A percentile compares a stretch with the other conserved stretches of the same genome.
Evolutionary conservation across 2,113 vertebrate genomes (phyloP).

Genomic region (Coptodon rendalli): DNA sequence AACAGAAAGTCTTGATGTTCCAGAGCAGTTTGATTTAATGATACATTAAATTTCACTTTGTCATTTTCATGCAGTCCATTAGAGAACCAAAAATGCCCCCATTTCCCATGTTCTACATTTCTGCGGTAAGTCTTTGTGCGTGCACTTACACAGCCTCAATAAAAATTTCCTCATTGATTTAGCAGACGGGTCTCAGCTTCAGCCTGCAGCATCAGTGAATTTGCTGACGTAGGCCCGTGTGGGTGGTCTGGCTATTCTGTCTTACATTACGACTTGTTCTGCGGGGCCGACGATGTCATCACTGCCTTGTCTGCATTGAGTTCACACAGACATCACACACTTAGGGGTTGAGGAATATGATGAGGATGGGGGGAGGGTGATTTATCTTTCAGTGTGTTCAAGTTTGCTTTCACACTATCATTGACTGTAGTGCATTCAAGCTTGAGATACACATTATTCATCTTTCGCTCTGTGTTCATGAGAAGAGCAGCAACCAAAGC

Average conservation of each 20-base stretch:
- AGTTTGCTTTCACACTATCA: not conserved
- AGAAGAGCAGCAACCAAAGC: not conserved
- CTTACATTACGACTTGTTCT: not conserved
- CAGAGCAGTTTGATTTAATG: slow-evolving; percentile 10
- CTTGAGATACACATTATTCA: not conserved
- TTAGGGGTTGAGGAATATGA: not conserved
- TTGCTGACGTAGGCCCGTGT: not conserved
- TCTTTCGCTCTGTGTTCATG: not conserved
- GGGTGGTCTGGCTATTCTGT: slow-evolving; percentile 40
- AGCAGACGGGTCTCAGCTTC: not conserved
- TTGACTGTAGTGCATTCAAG: not conserved
- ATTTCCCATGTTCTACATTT: slow-evolving; percentile 20
- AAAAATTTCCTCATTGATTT: not conserved
- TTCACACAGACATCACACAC: slow-evolving; percentile 11
- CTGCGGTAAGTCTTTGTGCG: slow-evolving; percentile 10
- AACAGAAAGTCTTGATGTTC: not conserved
- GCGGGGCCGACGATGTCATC: slow-evolving; percentile 13
- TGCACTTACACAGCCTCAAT: not conserved
- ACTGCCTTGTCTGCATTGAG: not conserved
- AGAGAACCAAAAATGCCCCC: not conserved
- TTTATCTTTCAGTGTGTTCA: slow-evolving; percentile 16
- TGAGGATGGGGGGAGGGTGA: not conserved
- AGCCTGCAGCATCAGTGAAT: not conserved
- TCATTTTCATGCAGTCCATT: not conserved
- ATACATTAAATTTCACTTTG: not conserved